phyloP scores from a whole-genome alignment of 2,113 vertebrate genomes.

The Rhegmatorhina hoffmannsi region DNA sequence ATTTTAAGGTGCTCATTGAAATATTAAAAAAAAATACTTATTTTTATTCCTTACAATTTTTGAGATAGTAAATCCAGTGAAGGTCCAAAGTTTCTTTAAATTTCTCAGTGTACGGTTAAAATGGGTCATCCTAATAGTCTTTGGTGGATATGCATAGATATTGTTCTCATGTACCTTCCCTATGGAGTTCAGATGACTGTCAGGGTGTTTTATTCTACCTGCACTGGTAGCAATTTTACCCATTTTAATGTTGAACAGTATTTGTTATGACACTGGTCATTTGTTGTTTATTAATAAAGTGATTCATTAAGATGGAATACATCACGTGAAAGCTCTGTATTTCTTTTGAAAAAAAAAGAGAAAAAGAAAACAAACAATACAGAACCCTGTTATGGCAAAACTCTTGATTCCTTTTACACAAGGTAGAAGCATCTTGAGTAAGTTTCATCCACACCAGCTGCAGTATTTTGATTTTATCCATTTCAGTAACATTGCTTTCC shows the following conservation, averaged over 20 bases:
- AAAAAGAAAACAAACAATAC: not conserved
- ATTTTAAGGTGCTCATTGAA: not conserved
- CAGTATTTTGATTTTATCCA: not conserved
- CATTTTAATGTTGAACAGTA: not conserved
- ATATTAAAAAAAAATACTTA: not conserved
- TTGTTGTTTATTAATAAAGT: not conserved
- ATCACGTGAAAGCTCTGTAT: not conserved
- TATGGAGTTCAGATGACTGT: not conserved
- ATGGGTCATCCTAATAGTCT: not conserved
- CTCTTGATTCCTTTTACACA: not conserved
- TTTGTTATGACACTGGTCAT: not conserved
- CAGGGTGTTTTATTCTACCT: not conserved
- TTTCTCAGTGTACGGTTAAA: not conserved
- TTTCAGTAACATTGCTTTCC: not conserved
- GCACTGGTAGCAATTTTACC: not conserved
- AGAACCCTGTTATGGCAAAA: accelerated
- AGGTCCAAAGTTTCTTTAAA: not conserved
- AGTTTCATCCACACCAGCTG: not conserved
- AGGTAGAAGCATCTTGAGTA: not conserved
- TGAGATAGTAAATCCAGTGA: not conserved
- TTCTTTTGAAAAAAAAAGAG: not conserved
- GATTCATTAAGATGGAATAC: not conserved
- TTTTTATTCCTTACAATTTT: not conserved
- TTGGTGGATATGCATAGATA: not conserved
- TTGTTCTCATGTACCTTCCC: not conserved